Evolutionary conservation across 2,888 invertebrate genomes (phyloP), one percentile per base, ranked within the genome.

Genomic region (Agrilus cyanescens): DNA sequence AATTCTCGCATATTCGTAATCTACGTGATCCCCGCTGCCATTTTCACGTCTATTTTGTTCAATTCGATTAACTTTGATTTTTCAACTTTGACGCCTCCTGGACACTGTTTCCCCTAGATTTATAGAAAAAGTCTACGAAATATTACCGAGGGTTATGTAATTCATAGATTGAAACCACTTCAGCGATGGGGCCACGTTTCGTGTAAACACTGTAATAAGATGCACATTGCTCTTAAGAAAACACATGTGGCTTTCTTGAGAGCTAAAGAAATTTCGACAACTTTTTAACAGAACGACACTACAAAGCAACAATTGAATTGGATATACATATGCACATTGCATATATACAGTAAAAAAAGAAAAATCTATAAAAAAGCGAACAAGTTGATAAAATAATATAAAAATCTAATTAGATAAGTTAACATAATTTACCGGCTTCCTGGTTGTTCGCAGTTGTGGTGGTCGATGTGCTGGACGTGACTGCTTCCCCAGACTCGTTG

Each of bases 361-460:
- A 14, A 14, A 13, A 65, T 63, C 63, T 12, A 43, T 13, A 15
- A 41, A 12, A 12, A 44, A 44, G 43, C n/a, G 15, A 45, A 40
- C 4, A 15, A 32, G 16, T 5, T 15, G 16, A 37, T 7, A 20
- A 20, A 20, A 20, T 37, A 40, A 42, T 31, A 43, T 39, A 31
- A 38, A 46, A 46, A 14, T 39, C 37, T 25, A 34, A 41, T 40
- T 43, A 45, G 18, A 44, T 44, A 43, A 43, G 37, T 6, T 29
- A 35, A 13, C 32, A 41, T 40, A 33, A 46, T 75, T 73, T 58
- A 76, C 76, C 73, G 65, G 73, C 73, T 49, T 75, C 75, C 47
- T 63, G 61, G 46, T 63, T 61, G 49, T 65, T 67, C 36, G 62
- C 63, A 14, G 57, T 43, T 12, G 49, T 42, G 4, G 53, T 53